These are phyloP conservation scores for Sciurus niger DNA, from an alignment of 2,113 vertebrate species.

Conservation along the genomic window DNA sequence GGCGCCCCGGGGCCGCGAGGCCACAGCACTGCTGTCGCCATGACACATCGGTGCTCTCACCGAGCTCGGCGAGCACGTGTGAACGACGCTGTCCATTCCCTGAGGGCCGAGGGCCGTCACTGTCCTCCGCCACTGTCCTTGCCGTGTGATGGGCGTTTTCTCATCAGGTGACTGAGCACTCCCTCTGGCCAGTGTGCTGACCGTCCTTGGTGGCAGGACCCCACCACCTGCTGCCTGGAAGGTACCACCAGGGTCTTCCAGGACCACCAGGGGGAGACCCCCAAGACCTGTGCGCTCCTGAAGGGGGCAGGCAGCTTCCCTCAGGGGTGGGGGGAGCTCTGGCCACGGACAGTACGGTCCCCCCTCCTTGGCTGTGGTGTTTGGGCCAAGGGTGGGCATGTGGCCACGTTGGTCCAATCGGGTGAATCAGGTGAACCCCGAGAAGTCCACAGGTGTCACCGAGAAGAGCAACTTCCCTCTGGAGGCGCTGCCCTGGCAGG, in stretches of 20 bases:
- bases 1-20: too few species aligned
- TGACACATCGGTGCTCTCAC: too few species aligned
- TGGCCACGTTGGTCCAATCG: background rate
- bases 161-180: background rate
- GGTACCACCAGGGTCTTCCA: background rate
- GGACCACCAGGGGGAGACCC: background rate
- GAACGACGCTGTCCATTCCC: background rate
- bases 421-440: background rate
- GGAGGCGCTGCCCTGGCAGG: background rate
- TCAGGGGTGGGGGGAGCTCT: fast-evolving
- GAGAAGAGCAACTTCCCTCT: background rate
- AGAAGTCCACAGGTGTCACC: background rate
- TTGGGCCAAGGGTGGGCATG: background rate
- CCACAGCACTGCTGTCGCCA: background rate
- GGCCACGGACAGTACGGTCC: background rate
- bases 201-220: background rate
- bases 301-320: background rate
- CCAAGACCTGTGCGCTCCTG: background rate
- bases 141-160: background rate
- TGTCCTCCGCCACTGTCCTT: fast-evolving
- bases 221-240: background rate
- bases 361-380: background rate
- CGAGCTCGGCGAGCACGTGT: too few species aligned
- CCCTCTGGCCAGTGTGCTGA: background rate
- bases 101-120: background rate